Evolutionary conservation across 2,888 invertebrate species (phyloP), one percentile per base, ranked within the genome.

Genomic region (Ochropleura leucogaster): DNA sequence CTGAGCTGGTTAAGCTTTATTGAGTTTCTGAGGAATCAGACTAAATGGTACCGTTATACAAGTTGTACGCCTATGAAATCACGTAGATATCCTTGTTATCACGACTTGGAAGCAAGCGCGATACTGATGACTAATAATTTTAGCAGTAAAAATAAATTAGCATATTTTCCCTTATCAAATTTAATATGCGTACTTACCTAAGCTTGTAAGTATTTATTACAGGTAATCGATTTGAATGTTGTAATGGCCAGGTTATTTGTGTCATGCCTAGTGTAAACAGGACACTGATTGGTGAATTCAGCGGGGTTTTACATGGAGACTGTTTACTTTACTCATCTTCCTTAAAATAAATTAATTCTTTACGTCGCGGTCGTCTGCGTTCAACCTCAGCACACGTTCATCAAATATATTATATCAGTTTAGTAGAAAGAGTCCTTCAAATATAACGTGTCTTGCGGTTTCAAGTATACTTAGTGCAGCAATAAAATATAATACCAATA

Each of bases 391-490:
- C 75, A 77, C 73, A 72, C 78, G 77, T 47, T 76, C 64, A 55
- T 69, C 55, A 74, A 72, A 70, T 60, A 65, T n/a, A 16, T 30
- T 30, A 64, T 46, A 62, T 65, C 74, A 83, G 82, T 83, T 67
- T 69, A 77, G 74, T 69, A 64, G 72, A 46, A 74, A 84, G 72
- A 84, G 82, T 83, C 85, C 71, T 81, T 71, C 77, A 81, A 72
- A 81, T 74, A 81, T 81, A 84, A 83, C 82, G 82, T 84, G 84
- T 83, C 80, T 75, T 84, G 82, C 55, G 84, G 78, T 73, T 73
- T 66, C 59, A 69, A 75, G 68, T 74, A 20, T 40, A 69, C 59
- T 59, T 72, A 51, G 72, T 80, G 42, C 3, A 60, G 60, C 51
- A 57, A 83, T 84, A 80, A 82, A 84, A 72, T 70, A 75, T 55